These are phyloP conservation scores for Hemaris fuciformis DNA, from an alignment of 2,888 invertebrate genomes.

Conservation along the genomic window DNA sequence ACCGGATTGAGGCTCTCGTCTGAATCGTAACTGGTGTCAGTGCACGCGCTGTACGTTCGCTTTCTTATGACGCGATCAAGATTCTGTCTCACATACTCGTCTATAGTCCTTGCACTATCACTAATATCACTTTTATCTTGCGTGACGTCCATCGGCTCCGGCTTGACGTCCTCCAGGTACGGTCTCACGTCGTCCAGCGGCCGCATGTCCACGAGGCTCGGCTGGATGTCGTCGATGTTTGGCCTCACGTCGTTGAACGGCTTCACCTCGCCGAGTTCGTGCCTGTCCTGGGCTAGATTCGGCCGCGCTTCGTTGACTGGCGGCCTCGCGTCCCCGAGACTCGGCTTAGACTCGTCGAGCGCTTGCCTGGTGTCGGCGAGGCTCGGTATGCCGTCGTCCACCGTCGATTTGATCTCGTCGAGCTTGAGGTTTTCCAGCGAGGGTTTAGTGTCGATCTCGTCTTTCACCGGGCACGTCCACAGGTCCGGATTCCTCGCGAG, in stretches of 20 bases:
- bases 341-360: constrained; percentile 26
- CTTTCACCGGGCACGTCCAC: constrained; percentile 39
- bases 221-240: constrained; percentile 18
- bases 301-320: not conserved
- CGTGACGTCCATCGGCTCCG: constrained; percentile 27
- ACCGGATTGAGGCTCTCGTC: constrained; percentile 68
- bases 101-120: constrained; percentile 54
- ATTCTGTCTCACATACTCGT: constrained; percentile 49
- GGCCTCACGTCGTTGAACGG: constrained; percentile 3
- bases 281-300: not conserved
- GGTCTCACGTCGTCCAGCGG: constrained; percentile 29
- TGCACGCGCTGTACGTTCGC: constrained; percentile 59
- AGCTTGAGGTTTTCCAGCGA: constrained; percentile 27
- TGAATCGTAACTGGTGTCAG: constrained; percentile 65
- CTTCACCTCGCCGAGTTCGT: constrained; percentile 17
- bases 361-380: constrained; percentile 23
- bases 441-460: constrained; percentile 21
- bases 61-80: constrained; percentile 51
- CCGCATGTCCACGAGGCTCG: constrained; percentile 12
- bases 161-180: constrained; percentile 26
- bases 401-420: not conserved
- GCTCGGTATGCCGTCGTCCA: constrained; percentile 20
- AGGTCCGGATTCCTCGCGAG: constrained; percentile 54
- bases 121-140: constrained; percentile 66
- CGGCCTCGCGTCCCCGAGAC: not conserved